Evolutionary conservation across 2,888 invertebrate genomes (phyloP).

Genomic region (Lordiphosa fenestrarum): DNA sequence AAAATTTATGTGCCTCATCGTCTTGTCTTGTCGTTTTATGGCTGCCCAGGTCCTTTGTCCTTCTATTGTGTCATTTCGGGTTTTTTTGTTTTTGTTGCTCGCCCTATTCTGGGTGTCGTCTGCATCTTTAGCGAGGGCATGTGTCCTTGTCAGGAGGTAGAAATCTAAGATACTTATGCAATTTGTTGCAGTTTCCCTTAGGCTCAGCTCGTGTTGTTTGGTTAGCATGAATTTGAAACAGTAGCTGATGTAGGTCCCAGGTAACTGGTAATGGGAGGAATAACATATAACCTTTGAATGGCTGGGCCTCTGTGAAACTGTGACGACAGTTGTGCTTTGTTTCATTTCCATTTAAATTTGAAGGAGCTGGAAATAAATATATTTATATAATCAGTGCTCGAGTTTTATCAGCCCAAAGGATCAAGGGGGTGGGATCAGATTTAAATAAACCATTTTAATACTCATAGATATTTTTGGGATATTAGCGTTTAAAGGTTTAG

Average conservation of each 20-base stretch:
- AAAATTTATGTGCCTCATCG: conserved; percentile 57
- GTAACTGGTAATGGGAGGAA: conserved; percentile 29
- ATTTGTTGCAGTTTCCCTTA: conserved; percentile 64
- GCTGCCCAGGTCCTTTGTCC: conserved; percentile 26
- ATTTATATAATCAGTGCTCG: no score
- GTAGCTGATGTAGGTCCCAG: conserved; percentile 36
- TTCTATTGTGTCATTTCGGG: conserved; percentile 10
- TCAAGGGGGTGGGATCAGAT: no score
- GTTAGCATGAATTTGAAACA: conserved; percentile 29
- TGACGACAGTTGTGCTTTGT: neutral
- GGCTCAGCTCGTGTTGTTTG: conserved; percentile 49
- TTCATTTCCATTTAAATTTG: conserved; percentile 1
- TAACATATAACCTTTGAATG: conserved; percentile 45
- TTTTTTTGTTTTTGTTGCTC: conserved; percentile 34
- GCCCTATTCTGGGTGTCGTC: conserved; percentile 47
- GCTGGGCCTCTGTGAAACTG: neutral
- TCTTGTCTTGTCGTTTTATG: conserved; percentile 50
- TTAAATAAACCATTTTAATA: no score
- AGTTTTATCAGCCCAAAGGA: no score
- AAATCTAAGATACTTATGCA: conserved; percentile 61
- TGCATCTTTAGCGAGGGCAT: conserved; percentile 28
- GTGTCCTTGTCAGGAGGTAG: conserved; percentile 46
- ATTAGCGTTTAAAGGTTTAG: no score
- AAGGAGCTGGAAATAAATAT: no score
- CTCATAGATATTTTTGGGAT: no score